phyloP scores from a whole-genome alignment of 2,888 invertebrate species.

The Ditula angustiorana region DNA sequence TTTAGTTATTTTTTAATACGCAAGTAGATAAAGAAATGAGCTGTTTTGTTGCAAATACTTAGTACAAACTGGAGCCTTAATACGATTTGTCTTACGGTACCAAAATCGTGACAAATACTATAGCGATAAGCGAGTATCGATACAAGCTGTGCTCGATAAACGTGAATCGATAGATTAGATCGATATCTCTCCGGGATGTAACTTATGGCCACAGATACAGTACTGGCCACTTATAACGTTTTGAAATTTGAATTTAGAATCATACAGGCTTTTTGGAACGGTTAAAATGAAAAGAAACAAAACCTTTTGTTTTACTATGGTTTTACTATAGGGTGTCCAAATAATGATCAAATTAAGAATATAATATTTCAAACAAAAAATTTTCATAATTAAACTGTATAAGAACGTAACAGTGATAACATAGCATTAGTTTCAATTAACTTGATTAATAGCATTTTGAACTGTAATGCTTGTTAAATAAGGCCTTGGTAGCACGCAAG shows the following conservation, averaged over 20 bases:
- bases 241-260: conserved; percentile 36
- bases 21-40: not conserved
- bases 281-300: not conserved
- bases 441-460: conserved; percentile 37
- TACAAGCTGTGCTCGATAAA: conserved; percentile 72
- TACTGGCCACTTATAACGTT: conserved; percentile 47
- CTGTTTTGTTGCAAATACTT: not conserved
- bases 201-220: conserved; percentile 62
- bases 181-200: conserved; percentile 69
- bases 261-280: not conserved
- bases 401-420: conserved; percentile 36
- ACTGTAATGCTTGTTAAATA: conserved; percentile 44
- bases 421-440: conserved; percentile 5
- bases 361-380: conserved; percentile 10
- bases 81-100: conserved; percentile 49
- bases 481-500: conserved; percentile 42
- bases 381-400: conserved; percentile 30
- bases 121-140: conserved; percentile 71
- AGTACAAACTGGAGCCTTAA: conserved; percentile 44
- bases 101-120: conserved; percentile 77
- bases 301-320: not conserved
- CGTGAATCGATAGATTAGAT: conserved; percentile 78
- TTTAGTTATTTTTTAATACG: not conserved
- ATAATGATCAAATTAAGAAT: not conserved
- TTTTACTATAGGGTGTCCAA: not conserved